Evolutionary conservation across 1,140 invertebrate genomes (phyloP).

Genomic region (Neodiprion pinetum): DNA sequence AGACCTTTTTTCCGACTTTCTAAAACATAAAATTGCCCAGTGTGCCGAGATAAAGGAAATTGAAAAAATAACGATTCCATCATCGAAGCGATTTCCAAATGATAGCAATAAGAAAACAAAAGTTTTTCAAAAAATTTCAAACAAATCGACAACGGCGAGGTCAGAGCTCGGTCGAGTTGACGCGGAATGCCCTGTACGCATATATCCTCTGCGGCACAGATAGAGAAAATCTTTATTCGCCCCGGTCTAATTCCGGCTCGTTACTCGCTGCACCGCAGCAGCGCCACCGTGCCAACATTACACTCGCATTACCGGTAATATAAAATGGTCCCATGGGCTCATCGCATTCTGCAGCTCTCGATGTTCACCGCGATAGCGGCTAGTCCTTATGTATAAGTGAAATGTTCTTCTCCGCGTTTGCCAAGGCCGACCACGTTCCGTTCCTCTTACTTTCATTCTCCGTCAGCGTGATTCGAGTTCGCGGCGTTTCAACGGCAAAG

Average conservation of each 20-base stretch:
- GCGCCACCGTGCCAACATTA: not conserved
- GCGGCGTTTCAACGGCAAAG: not conserved
- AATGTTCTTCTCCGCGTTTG: conserved; percentile 38
- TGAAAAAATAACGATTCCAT: no score
- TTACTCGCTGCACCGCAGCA: not conserved
- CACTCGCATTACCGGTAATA: no score
- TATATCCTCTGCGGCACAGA: not conserved
- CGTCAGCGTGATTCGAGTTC: not conserved
- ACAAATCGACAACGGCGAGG: no score
- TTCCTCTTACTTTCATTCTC: conserved; percentile 45
- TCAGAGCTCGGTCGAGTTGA: no score
- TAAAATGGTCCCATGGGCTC: not conserved
- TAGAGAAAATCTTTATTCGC: not conserved
- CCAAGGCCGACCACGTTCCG: conserved; percentile 46
- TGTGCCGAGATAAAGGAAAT: no score
- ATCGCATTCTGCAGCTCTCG: not conserved
- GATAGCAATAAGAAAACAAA: no score
- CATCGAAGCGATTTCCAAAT: no score
- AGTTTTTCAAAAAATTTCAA: no score
- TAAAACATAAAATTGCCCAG: no score
- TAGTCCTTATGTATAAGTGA: conserved; percentile 36
- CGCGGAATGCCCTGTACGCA: no score
- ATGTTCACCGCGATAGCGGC: not conserved
- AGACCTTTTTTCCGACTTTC: no score
- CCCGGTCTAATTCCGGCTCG: not conserved